Evolutionary conservation across 2,113 vertebrate genomes (phyloP).

Genomic region (Phoenicopterus ruber): DNA sequence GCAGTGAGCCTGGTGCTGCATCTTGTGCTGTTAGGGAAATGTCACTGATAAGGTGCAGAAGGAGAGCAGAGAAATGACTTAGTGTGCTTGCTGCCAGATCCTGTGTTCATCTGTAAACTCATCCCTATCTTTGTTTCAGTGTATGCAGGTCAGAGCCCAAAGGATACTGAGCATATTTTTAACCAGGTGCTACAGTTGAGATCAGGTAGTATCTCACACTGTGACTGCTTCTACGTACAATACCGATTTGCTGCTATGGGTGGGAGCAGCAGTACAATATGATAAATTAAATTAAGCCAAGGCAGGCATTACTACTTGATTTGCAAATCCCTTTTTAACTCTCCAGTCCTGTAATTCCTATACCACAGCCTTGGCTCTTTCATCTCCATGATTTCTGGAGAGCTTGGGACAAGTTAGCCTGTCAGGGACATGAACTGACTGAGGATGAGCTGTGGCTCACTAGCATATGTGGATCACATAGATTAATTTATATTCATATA

Average conservation of each 20-base stretch:
- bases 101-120: conserved; percentile 55
- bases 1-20: conserved; percentile 60
- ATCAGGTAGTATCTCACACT: neutral
- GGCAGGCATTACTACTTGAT: conserved; percentile 51
- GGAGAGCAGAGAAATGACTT: conserved; percentile 62
- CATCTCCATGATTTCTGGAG: conserved; percentile 57
- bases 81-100: conserved; percentile 29
- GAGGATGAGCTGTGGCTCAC: conserved; percentile 46
- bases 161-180: conserved; percentile 51
- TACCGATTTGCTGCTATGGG: neutral
- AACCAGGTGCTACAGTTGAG: conserved; percentile 33
- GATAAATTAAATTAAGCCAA: conserved; percentile 30
- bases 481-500: conserved; percentile 47
- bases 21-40: conserved; percentile 70
- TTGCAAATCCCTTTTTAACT: conserved; percentile 58
- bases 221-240: neutral
- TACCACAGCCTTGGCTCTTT: conserved; percentile 40
- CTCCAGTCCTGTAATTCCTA: conserved; percentile 42
- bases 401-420: conserved; percentile 44
- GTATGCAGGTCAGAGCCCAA: conserved; percentile 48
- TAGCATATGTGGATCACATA: conserved; percentile 16
- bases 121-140: conserved; percentile 62
- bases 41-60: conserved; percentile 75
- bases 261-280: neutral
- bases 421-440: conserved; percentile 12